A percentile compares a stretch with the other conserved stretches of the same genome.
These are phyloP conservation scores for Takifugu rubripes DNA, from an alignment of 2,797 vertebrate species.

Conservation along the genomic window DNA sequence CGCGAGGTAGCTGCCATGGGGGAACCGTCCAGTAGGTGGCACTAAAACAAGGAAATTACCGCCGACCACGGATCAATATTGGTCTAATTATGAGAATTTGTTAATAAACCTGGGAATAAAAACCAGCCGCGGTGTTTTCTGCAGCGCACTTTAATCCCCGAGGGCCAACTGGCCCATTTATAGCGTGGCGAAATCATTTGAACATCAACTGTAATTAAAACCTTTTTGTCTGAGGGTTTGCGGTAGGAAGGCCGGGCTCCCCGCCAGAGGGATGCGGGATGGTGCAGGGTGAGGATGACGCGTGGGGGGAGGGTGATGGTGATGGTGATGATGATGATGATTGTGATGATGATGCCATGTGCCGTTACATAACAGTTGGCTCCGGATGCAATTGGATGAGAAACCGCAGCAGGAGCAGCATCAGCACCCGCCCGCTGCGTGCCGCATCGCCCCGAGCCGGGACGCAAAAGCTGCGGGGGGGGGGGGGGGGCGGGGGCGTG, in stretches of 20 bases:
- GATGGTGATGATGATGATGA: slow-evolving; percentile 5
- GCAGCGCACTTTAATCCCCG: no score
- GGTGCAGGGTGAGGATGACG: slow-evolving; percentile 33
- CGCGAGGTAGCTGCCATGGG: no score
- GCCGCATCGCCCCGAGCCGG: slow-evolving; percentile 27
- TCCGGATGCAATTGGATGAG: slow-evolving; percentile 39
- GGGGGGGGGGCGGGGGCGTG: neutral
- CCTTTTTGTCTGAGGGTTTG: neutral
- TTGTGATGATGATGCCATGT: slow-evolving; percentile 33
- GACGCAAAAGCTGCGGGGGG: neutral
- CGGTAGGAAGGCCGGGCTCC: slow-evolving; percentile 12
- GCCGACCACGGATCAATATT: slow-evolving; percentile 10
- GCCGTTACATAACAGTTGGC: slow-evolving; percentile 69
- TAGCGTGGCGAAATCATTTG: no score
- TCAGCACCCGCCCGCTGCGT: slow-evolving; percentile 7
- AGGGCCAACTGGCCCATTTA: no score
- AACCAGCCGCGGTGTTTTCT: no score
- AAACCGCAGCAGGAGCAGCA: slow-evolving; percentile 24
- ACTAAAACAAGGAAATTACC: neutral
- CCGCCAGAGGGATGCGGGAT: slow-evolving; percentile 52
- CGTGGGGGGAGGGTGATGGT: neutral
- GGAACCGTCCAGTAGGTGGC: slow-evolving; percentile 26
- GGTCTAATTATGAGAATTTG: neutral
- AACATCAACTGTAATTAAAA: no score
- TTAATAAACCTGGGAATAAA: no score